Conservation (phyloP, 2,888 invertebrate genomes). For the Endotricha flammealis region DNA sequence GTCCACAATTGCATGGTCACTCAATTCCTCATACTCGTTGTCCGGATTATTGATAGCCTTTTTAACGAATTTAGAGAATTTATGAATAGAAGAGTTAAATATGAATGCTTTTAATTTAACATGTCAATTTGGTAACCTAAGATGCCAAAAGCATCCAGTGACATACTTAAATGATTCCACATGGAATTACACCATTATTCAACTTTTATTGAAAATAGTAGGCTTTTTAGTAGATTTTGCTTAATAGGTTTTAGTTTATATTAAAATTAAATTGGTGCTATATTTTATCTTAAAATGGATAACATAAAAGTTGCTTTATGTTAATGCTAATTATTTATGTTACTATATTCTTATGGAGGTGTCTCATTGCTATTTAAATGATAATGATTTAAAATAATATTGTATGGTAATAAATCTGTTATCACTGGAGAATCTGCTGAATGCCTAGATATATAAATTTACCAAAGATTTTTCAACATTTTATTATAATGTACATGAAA, state of each 20-base stretch:
- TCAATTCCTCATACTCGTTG: conserved; percentile 86
- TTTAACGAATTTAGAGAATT: conserved; percentile 31
- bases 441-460: neutral
- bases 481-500: neutral
- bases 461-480: neutral
- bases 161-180: conserved; percentile 1
- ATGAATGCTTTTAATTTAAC: conserved; percentile 48
- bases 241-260: conserved; percentile 15
- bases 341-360: neutral
- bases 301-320: conserved; percentile 2
- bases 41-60: conserved; percentile 81
- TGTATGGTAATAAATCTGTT: conserved; percentile 1
- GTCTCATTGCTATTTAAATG: neutral
- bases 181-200: neutral
- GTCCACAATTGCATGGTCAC: conserved; percentile 50
- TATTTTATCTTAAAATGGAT: conserved; percentile 28
- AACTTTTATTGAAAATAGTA: neutral
- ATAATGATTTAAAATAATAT: neutral
- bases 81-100: conserved; percentile 39
- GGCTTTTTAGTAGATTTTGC: conserved; percentile 9
- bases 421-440: neutral
- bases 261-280: conserved; percentile 62
- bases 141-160: conserved; percentile 39
- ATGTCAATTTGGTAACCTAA: conserved; percentile 45
- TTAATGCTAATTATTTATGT: neutral